Evolutionary conservation across 2,113 vertebrate species (phyloP).

Genomic region (Pogona vitticeps): DNA sequence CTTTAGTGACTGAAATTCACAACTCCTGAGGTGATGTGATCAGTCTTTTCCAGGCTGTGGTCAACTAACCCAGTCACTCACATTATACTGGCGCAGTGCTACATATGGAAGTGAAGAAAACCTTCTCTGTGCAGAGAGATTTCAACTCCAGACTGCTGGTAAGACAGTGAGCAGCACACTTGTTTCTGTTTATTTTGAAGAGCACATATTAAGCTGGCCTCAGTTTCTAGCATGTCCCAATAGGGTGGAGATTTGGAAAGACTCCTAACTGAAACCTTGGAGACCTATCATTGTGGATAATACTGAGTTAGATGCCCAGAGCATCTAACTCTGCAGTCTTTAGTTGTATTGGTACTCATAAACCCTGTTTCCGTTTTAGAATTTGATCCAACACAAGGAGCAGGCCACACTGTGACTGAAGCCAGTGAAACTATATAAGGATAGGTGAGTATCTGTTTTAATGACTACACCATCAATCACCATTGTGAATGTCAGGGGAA

Average conservation of each 20-base stretch:
- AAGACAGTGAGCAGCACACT: no score
- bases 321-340: no score
- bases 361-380: slow-evolving; percentile 10
- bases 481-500: not conserved
- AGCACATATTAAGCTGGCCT: not conserved
- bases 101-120: not conserved
- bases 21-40: no score
- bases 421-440: not conserved
- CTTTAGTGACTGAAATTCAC: no score
- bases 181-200: no score
- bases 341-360: no score
- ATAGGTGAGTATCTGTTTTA: not conserved
- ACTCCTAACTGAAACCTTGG: not conserved
- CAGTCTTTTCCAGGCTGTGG: not conserved
- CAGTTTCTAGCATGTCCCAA: not conserved
- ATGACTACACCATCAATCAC: not conserved
- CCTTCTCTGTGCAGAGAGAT: no score
- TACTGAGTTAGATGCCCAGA: not conserved
- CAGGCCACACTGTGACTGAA: not conserved
- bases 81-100: not conserved
- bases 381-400: not conserved
- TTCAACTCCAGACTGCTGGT: no score
- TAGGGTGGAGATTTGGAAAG: not conserved
- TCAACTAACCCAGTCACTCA: not conserved
- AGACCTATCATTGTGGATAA: not conserved